Base-by-base conservation (phyloP, 1,140 invertebrate genomes). In the Drosophila suzukii region DNA sequence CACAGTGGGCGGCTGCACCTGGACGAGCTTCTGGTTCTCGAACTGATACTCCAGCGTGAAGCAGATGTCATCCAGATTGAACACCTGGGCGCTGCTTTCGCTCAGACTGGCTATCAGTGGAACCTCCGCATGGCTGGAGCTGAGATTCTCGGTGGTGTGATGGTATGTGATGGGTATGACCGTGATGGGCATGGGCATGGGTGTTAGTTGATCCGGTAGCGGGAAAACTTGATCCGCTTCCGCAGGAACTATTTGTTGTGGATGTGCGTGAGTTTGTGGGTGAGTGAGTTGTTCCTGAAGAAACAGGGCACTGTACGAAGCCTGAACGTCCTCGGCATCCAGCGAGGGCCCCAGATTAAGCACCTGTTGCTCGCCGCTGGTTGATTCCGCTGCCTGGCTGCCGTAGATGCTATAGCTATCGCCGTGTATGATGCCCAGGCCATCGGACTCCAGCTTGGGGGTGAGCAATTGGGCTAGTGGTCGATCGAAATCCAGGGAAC, bases 31-130 rank as follows among this genome's bases (percentile, higher is more conserved):
- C 59, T 92, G 84, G 71, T 92, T 81, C 71, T 91, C 68, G 59
- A 86, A 89, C 36, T 91, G 79, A 56, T 92, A 92, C 66, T 92
- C 90, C 71, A 92, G 75, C 32, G 82, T 88, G 50, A 92, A 90
- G 66, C 88, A 92, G 72, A 92, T 91, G 41, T 90, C 79, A 49
- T 90, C 86, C 49, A 88, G 32, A 66, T 90, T 90, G 13, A 80
- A 79, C 15, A 85, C 73, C 54, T 76, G 68, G 2, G 65, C 67
- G 20, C n/a, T 27, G 43, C 17, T 36, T 30, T 76, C 74, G 55
- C 68, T 80, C 15, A 74, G 46, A 36, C 73, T 73, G 54, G 85
- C 58, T 55, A 78, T 63, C 12, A 77, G 47, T 5, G 83, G 79
- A 51, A 61, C 44, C 20, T 66, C 47, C 58, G 30, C 34, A 39